Conservation (phyloP, 2,113 vertebrate genomes). For the Cavia porcellus region DNA sequence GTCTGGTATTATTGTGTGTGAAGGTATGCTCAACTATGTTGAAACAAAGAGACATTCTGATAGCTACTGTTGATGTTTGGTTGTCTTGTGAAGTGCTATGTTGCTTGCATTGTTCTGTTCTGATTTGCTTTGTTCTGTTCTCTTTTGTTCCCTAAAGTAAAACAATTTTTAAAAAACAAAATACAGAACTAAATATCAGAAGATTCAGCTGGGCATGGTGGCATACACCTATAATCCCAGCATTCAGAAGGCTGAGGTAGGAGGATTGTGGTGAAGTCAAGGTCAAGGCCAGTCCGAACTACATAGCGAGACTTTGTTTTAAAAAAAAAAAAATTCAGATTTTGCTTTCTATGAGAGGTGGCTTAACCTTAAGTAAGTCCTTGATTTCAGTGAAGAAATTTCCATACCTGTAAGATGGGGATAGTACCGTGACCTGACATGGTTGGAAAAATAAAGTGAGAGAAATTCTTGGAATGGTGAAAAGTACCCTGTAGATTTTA, state of each 20-base stretch:
- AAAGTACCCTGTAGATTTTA: neutral
- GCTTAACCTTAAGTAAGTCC: neutral
- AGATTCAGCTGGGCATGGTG: neutral
- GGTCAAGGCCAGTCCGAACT: neutral
- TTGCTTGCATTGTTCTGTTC: too few species aligned
- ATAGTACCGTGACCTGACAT: neutral
- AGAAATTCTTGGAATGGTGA: neutral
- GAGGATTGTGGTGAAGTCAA: neutral
- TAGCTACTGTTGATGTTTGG: too few species aligned
- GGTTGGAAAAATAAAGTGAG: neutral
- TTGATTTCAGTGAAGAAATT: constrained; percentile 30
- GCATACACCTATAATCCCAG: neutral
- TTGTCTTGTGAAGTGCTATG: too few species aligned
- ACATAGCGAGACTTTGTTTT: neutral
- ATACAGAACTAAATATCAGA: neutral
- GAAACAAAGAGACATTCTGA: too few species aligned
- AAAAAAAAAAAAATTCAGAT: neutral
- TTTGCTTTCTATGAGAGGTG: neutral
- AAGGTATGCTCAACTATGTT: too few species aligned
- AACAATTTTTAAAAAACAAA: neutral
- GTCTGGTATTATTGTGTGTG: too few species aligned
- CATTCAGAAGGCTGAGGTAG: neutral
- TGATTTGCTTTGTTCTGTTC: too few species aligned
- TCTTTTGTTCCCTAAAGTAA: too few species aligned
- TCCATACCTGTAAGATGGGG: neutral